Conservation (phyloP, 2,113 vertebrate genomes). For the Catharus minimus region DNA sequence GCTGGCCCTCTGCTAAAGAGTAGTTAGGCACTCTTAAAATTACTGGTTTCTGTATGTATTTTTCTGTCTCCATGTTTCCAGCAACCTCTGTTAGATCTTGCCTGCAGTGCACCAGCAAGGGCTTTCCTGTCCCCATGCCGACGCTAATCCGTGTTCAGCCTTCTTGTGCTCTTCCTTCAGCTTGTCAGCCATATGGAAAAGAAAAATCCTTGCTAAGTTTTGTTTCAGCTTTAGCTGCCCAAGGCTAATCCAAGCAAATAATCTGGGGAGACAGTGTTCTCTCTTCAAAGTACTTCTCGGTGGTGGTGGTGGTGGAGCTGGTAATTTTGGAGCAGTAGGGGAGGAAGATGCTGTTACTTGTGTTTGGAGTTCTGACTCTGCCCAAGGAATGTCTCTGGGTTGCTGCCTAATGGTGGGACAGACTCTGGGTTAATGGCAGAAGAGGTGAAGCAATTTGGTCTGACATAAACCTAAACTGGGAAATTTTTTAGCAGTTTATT, state of each 20-base stretch:
- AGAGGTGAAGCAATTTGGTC: background rate
- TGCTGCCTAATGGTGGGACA: background rate
- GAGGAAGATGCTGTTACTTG: background rate
- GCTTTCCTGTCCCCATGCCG: background rate
- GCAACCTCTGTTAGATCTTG: background rate
- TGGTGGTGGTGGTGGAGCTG: background rate
- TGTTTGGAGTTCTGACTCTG: background rate
- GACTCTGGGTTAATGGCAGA: background rate
- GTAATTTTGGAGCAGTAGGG: background rate
- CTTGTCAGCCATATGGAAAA: background rate
- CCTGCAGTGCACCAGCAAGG: background rate
- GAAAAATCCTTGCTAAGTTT: background rate
- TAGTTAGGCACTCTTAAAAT: background rate
- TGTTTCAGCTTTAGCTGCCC: background rate
- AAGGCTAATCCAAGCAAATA: background rate
- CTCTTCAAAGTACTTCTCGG: background rate
- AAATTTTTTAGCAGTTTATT: background rate
- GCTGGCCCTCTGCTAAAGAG: background rate
- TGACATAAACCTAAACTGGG: background rate
- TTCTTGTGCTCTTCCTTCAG: background rate
- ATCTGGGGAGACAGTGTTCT: background rate
- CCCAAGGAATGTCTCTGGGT: background rate
- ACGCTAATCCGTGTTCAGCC: accelerated
- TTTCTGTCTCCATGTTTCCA: background rate
- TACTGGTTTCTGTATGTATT: background rate